Base-by-base conservation (phyloP, 2,113 vertebrate species). In the Forbesichthys agassizii region DNA sequence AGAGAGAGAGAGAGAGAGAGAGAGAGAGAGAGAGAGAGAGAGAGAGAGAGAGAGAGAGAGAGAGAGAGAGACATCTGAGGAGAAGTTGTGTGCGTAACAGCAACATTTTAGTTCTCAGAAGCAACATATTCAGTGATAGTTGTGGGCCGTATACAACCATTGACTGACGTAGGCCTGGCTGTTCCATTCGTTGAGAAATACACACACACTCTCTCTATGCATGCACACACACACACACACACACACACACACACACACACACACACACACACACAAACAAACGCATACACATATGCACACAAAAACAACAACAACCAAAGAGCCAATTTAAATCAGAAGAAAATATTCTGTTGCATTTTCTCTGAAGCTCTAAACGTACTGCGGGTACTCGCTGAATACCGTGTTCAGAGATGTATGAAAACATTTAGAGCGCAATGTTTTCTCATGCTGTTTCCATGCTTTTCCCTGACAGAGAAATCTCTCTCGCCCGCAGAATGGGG, bases 71-170 rank as follows among this genome's bases (percentile, higher is more conserved):
- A n/a, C n/a, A n/a, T n/a, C n/a, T n/a, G n/a, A n/a, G n/a, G n/a
- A n/a, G 16, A 53, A 60, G 74, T 61, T 58, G 42, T 57, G 12
- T 27, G 68, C 48, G 68, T 75, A 78, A 78, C 66, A 75, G 78
- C 76, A 74, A 60, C 75, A 81, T 88, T 87, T 88, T 79, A 81
- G 74, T 79, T 77, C 65, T 84, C 55, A 80, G 83, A 89, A 78
- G 79, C 73, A 72, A 73, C 63, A 73, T 27, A 27, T 78, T 83
- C 74, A 60, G 70, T 84, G 89, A 85, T 85, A 12, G 66, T 67
- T 81, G 89, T 88, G 88, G 89, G 2, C 27, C 27, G 27, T 27
- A 27, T 27, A 27, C 27, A 27, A 27, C 27, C 27, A 27, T 27
- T 27, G 27, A 90, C 82, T 89, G 87, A 89, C 77, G 81, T 84